A percentile compares a stretch with the other conserved stretches of the same genome.
These are phyloP conservation scores for Cisticola juncidis DNA, from an alignment of 2,113 vertebrate genomes.

Conservation along the genomic window DNA sequence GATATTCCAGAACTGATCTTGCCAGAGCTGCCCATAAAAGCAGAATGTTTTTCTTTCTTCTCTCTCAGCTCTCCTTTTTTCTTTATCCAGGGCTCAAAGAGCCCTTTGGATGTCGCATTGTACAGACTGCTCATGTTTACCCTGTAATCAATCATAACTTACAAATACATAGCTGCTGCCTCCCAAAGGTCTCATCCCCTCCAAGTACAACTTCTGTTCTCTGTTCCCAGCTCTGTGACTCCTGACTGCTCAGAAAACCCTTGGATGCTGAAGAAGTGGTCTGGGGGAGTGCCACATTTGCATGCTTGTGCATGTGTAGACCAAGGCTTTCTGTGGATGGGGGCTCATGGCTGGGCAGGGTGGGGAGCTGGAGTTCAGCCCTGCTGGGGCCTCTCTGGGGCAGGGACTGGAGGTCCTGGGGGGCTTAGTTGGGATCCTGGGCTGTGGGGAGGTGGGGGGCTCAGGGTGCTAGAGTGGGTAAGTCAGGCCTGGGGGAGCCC, in stretches of 20 bases:
- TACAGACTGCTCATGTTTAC: neutral
- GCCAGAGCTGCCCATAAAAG: neutral
- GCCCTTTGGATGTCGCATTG: neutral
- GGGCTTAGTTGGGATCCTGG: neutral
- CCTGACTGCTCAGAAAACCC: neutral
- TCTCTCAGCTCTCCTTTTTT: neutral
- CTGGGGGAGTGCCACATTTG: neutral
- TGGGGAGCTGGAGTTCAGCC: neutral
- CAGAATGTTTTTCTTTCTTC: neutral
- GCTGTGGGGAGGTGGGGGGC: accelerated
- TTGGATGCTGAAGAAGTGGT: neutral
- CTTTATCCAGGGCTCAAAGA: slow-evolving; percentile 5
- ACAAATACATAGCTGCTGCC: neutral
- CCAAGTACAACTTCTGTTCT: slow-evolving; percentile 1
- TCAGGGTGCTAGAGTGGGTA: neutral
- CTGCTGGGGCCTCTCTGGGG: neutral
- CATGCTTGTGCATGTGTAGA: accelerated
- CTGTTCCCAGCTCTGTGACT: neutral
- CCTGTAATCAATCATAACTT: slow-evolving; percentile 26
- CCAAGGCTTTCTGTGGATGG: neutral
- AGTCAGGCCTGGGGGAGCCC: neutral
- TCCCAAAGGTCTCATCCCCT: slow-evolving; percentile 11
- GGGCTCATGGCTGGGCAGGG: neutral
- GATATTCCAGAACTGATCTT: slow-evolving; percentile 6
- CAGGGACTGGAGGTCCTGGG: too few species aligned